A percentile compares a stretch with the other conserved stretches of the same genome.
Conservation (phyloP, 2,113 vertebrate species). For the Ptilonorhynchus violaceus region DNA sequence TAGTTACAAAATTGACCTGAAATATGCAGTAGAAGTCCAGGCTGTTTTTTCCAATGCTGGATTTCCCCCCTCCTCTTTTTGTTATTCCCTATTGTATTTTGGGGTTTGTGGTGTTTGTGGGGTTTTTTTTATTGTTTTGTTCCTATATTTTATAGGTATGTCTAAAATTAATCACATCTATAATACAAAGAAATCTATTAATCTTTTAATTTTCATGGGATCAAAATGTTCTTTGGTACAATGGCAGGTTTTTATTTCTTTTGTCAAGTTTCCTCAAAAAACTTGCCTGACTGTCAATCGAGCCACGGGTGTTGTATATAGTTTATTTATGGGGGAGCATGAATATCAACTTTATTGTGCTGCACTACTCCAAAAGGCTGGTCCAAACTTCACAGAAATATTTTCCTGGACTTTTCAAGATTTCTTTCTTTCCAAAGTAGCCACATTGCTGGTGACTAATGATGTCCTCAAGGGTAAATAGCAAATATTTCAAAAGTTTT, state of each 20-base stretch:
- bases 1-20: not conserved
- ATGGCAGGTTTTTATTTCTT: not conserved
- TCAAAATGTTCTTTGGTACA: not conserved
- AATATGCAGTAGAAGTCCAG: not conserved
- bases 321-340: not conserved
- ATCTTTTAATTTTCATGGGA: not conserved
- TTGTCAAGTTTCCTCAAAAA: not conserved
- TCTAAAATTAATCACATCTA: not conserved
- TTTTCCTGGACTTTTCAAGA: not conserved
- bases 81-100: not conserved
- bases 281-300: not conserved
- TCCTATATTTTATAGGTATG: not conserved
- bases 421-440: not conserved
- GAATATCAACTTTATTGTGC: not conserved
- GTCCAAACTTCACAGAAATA: not conserved
- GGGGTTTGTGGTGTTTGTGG: not conserved
- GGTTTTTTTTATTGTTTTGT: not conserved
- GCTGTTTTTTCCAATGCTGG: not conserved
- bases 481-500: not conserved
- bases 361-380: not conserved
- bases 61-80: accelerated
- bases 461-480: not conserved
- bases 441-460: not conserved
- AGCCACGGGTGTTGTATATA: not conserved
- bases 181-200: not conserved